These are phyloP conservation scores for Penelope pileata DNA, from an alignment of 2,113 vertebrate species.

Conservation along the genomic window DNA sequence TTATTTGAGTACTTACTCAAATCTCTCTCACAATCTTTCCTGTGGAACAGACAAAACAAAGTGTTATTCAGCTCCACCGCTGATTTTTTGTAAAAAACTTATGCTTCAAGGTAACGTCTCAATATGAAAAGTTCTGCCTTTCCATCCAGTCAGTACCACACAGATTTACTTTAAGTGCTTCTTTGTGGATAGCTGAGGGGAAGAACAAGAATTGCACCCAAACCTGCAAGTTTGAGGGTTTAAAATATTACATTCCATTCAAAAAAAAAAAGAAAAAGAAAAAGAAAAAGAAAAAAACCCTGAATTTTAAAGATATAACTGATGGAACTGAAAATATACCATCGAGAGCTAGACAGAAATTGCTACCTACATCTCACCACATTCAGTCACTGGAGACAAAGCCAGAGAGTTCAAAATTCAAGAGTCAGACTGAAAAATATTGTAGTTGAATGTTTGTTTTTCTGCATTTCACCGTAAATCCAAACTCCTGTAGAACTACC, in stretches of 20 bases:
- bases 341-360: not conserved
- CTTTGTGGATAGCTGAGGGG: not conserved
- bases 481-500: not conserved
- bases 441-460: not conserved
- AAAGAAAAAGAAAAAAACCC: not conserved
- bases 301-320: not conserved
- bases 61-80: not conserved
- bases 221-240: not conserved
- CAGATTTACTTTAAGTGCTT: not conserved
- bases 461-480: not conserved
- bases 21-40: not conserved
- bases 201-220: not conserved
- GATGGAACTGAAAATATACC: not conserved
- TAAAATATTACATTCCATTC: not conserved
- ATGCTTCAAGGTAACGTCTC: not conserved
- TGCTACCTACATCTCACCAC: not conserved
- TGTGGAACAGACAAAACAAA: not conserved
- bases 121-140: not conserved
- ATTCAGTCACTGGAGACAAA: not conserved
- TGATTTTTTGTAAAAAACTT: not conserved
- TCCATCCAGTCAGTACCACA: not conserved
- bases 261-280: not conserved
- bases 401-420: not conserved
- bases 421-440: not conserved
- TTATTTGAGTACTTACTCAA: not conserved